phyloP scores from a whole-genome alignment of 2,113 vertebrate species.

The Myotis davidii region DNA sequence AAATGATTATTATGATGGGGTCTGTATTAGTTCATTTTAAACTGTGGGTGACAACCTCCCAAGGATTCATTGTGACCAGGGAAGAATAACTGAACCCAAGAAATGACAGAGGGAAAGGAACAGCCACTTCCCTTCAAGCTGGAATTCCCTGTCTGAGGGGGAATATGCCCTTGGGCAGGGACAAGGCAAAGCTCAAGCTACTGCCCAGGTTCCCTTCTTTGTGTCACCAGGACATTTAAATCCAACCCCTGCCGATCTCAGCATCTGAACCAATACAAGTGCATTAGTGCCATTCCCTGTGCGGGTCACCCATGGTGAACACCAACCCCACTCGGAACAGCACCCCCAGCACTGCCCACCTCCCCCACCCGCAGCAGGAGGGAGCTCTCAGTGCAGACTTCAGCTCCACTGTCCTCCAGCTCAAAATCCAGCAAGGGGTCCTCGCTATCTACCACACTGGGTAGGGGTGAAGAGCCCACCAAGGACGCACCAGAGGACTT shows the following conservation, averaged over 20 bases:
- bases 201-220: not conserved
- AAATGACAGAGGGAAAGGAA: not conserved
- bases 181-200: not conserved
- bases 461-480: not conserved
- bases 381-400: not conserved
- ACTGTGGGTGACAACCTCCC: slow-evolving; percentile 2
- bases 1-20: not conserved
- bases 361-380: not conserved
- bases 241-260: not conserved
- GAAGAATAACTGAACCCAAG: not conserved
- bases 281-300: not conserved
- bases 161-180: not conserved
- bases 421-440: not conserved
- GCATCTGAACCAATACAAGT: not conserved
- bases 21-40: slow-evolving; percentile 12
- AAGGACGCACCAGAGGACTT: not conserved
- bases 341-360: not conserved
- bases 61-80: not conserved
- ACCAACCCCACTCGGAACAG: not conserved
- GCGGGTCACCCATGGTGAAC: not conserved
- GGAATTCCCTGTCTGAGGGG: not conserved
- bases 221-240: not conserved
- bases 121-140: not conserved
- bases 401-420: not conserved
- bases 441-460: not conserved